Conservation (phyloP, 37 sponge, comb jelly and placozoan genomes). For the Eunapius fragilis region DNA sequence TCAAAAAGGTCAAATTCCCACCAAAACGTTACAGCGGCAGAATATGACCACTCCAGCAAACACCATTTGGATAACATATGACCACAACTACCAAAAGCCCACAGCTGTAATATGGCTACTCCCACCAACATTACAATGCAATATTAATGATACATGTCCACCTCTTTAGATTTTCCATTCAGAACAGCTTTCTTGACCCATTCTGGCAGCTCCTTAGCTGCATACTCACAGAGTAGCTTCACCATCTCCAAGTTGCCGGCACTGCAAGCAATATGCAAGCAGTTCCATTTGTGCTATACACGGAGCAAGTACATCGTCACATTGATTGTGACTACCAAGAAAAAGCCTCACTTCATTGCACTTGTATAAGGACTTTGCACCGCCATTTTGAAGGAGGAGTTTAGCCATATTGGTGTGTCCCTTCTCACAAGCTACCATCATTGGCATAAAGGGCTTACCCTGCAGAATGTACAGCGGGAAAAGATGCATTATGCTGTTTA, state of each 20-base stretch:
- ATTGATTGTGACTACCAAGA: background rate
- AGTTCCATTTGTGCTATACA: background rate
- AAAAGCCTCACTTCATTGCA: background rate
- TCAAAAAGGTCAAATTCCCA: too few species aligned
- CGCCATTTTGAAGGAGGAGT: constrained; percentile 13
- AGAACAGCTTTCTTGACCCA: background rate
- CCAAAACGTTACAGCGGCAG: too few species aligned
- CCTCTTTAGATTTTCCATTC: background rate
- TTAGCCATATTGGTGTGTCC: background rate
- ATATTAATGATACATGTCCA: background rate
- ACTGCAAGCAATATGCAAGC: background rate
- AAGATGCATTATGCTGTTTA: too few species aligned
- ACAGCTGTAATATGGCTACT: too few species aligned
- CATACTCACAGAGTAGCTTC: background rate
- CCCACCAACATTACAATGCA: too few species aligned
- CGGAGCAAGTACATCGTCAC: background rate
- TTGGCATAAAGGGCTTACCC: background rate
- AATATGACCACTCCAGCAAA: too few species aligned
- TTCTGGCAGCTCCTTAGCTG: background rate
- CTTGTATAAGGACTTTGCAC: background rate
- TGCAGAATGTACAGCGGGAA: background rate
- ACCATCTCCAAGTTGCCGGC: background rate
- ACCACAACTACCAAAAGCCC: too few species aligned
- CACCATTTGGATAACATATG: too few species aligned
- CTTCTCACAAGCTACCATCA: constrained; percentile 34